Evolutionary conservation across 2,113 vertebrate genomes (phyloP).

Genomic region (Grallaria varia): DNA sequence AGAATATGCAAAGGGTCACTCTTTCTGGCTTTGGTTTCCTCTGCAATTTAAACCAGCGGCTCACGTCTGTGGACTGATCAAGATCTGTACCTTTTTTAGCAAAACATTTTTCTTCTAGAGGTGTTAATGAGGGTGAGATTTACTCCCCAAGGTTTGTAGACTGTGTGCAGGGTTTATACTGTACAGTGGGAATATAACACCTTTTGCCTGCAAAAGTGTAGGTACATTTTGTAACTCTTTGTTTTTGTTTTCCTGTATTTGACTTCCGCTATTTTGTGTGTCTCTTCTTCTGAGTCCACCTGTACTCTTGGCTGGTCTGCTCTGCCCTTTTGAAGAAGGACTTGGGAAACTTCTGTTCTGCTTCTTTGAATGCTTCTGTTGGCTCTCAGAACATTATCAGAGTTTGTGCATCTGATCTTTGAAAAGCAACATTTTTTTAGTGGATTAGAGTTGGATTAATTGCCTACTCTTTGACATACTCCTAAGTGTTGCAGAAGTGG

Average conservation of each 20-base stretch:
- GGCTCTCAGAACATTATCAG: background rate
- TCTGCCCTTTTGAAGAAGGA: background rate
- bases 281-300: background rate
- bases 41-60: background rate
- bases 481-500: background rate
- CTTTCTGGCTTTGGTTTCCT: background rate
- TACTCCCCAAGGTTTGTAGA: background rate
- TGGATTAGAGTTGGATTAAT: background rate
- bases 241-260: background rate
- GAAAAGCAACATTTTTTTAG: background rate
- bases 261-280: background rate
- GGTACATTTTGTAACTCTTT: background rate
- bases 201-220: background rate
- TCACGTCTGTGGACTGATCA: background rate
- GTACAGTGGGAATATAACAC: background rate
- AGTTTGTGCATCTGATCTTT: background rate
- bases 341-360: background rate
- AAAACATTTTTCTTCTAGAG: background rate
- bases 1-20: background rate
- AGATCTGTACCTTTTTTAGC: background rate
- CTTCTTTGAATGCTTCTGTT: background rate
- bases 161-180: background rate
- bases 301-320: background rate
- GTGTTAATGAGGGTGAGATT: background rate
- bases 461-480: background rate